A percentile compares a stretch with the other conserved stretches of the same genome.
These are phyloP conservation scores for Cisticola juncidis DNA, from an alignment of 2,113 vertebrate genomes.

Conservation along the genomic window DNA sequence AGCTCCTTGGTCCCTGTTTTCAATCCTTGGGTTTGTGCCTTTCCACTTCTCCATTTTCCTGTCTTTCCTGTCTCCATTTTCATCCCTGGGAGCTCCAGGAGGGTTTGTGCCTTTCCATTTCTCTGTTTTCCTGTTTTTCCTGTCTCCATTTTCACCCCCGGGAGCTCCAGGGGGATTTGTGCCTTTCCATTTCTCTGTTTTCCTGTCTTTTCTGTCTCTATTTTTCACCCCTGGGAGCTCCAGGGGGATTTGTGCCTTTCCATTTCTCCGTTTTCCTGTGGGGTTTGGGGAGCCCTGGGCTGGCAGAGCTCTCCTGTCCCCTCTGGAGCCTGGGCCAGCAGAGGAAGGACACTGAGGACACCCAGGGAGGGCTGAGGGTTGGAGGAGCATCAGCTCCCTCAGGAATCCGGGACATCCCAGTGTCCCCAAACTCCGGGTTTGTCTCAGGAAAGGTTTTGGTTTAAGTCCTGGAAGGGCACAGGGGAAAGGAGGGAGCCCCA, in stretches of 20 bases:
- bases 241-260: neutral
- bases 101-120: no score
- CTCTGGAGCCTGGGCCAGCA: neutral
- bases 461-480: neutral
- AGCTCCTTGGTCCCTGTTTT: no score
- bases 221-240: no score
- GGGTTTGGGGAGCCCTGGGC: accelerated
- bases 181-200: no score
- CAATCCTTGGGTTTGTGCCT: no score
- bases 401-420: accelerated
- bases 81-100: no score
- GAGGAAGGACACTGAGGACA: neutral
- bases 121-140: accelerated
- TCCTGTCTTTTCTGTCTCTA: no score
- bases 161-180: no score
- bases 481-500: neutral
- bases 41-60: no score
- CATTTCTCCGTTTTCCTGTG: accelerated
- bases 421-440: accelerated
- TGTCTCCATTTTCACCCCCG: no score
- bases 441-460: neutral
- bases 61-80: no score
- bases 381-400: neutral
- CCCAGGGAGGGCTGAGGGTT: neutral
- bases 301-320: neutral